These are phyloP conservation scores for Pithys albifrons DNA, from an alignment of 2,113 vertebrate genomes.

Conservation along the genomic window DNA sequence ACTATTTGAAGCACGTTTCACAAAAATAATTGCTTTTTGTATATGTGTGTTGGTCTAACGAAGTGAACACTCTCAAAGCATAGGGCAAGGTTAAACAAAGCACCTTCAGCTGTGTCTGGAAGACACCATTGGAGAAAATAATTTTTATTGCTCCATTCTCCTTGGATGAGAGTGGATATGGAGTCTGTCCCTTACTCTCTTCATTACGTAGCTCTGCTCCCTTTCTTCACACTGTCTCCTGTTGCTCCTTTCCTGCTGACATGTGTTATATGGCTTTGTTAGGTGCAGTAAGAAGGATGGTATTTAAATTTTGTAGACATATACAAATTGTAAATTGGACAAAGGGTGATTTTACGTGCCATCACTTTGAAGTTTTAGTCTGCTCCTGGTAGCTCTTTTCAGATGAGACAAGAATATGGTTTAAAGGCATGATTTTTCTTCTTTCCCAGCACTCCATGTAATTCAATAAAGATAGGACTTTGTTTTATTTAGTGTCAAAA, in stretches of 20 bases:
- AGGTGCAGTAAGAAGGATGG: neutral
- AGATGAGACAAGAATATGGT: neutral
- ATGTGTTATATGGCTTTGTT: neutral
- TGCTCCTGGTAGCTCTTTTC: neutral
- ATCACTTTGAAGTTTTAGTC: neutral
- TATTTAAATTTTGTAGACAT: neutral
- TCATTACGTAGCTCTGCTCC: neutral
- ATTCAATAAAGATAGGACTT: conserved; percentile 19
- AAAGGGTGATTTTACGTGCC: neutral
- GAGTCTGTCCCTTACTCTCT: neutral
- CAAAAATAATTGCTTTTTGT: neutral
- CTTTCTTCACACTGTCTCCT: neutral
- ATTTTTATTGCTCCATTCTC: neutral
- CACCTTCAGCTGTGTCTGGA: neutral
- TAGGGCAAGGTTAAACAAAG: neutral
- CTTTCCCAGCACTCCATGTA: neutral
- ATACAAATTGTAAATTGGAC: neutral
- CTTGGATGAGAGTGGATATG: neutral
- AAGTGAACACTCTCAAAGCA: neutral
- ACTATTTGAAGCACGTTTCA: neutral
- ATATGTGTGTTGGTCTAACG: neutral
- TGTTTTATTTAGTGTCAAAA: conserved; percentile 57
- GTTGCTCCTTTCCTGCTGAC: neutral
- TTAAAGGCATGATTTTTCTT: neutral
- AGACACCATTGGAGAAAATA: neutral